These are phyloP conservation scores for Phaenicophaeus curvirostris DNA, from an alignment of 2,797 vertebrate genomes.

Conservation along the genomic window DNA sequence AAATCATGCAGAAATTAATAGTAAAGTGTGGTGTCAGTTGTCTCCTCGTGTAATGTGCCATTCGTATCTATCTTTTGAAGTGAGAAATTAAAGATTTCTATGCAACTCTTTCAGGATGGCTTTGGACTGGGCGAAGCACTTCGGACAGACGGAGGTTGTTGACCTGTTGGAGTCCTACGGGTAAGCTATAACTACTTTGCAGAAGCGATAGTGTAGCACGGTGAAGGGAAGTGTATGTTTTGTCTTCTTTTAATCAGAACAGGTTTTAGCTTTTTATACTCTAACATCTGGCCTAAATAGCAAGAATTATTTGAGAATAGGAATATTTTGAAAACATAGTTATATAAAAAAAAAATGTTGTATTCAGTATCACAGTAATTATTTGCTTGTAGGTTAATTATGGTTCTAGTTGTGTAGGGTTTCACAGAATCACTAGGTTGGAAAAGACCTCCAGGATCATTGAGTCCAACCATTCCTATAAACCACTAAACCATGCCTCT, in stretches of 20 bases:
- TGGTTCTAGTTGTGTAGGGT: too few relatives aligned
- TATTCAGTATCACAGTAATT: too few relatives aligned
- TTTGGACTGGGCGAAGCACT: conserved; percentile 91
- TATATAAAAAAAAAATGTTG: too few relatives aligned
- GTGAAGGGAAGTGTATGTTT: background rate
- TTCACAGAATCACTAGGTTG: too few relatives aligned
- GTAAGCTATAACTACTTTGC: conserved; percentile 73
- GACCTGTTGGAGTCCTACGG: conserved; percentile 90
- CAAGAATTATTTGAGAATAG: too few relatives aligned
- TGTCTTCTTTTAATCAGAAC: background rate
- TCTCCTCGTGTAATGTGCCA: rapidly evolving
- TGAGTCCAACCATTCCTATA: too few relatives aligned
- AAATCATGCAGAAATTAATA: background rate
- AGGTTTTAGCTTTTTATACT: background rate
- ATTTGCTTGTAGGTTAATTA: too few relatives aligned
- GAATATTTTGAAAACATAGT: too few relatives aligned
- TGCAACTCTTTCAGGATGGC: conserved; percentile 83
- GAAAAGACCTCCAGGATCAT: too few relatives aligned
- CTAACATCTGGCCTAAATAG: background rate
- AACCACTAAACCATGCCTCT: too few relatives aligned
- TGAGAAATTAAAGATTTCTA: background rate
- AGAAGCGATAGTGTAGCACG: background rate
- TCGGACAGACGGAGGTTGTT: conserved; percentile 86
- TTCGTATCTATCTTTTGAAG: background rate
- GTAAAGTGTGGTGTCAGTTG: rapidly evolving